phyloP scores from a whole-genome alignment of 1,140 invertebrate species.

The Cataglyphis hispanica region DNA sequence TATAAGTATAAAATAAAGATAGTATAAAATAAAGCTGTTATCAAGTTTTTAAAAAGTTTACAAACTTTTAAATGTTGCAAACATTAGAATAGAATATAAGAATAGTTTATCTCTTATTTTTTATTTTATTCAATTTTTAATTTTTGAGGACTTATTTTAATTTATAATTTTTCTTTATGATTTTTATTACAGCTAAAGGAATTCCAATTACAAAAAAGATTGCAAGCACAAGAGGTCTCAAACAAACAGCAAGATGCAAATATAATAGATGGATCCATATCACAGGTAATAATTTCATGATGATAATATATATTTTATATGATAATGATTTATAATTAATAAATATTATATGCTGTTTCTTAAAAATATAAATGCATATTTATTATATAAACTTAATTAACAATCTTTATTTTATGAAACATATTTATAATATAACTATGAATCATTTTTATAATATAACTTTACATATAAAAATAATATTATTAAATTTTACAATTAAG shows the following conservation, averaged over 20 bases:
- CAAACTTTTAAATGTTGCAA: background rate
- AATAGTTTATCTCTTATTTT: background rate
- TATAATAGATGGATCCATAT: conserved; percentile 7
- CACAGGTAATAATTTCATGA: conserved; percentile 38
- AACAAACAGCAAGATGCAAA: conserved; percentile 16
- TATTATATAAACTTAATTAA: too few relatives aligned
- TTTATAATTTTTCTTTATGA: background rate
- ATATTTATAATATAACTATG: background rate
- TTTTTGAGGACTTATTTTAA: background rate
- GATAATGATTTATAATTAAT: too few relatives aligned
- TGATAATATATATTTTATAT: too few relatives aligned
- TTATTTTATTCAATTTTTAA: background rate
- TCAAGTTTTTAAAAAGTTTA: too few relatives aligned
- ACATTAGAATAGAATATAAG: background rate
- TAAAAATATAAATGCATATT: too few relatives aligned
- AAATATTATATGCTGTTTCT: too few relatives aligned
- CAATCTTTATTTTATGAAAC: background rate
- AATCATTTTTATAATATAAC: background rate
- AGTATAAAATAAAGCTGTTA: background rate
- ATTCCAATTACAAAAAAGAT: conserved; percentile 49
- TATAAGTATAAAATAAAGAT: background rate
- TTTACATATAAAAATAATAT: background rate
- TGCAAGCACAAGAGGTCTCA: conserved; percentile 25
- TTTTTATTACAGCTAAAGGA: conserved; percentile 40
- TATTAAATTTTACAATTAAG: background rate